Base-by-base conservation (phyloP, 1,140 invertebrate species). In the Trypoxylus dichotomus region DNA sequence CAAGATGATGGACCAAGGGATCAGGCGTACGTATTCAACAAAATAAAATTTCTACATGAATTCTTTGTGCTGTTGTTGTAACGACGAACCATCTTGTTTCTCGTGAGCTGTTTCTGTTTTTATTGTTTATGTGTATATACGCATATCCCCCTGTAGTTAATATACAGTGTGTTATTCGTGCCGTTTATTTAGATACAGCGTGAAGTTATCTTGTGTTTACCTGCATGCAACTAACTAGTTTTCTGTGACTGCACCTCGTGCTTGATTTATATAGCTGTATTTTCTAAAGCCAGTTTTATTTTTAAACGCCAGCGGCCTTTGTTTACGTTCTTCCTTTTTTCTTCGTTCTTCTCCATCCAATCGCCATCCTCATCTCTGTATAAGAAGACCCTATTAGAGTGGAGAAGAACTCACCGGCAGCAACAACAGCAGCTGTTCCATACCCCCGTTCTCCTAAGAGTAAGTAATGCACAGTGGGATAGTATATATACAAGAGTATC, bases 201-300 rank as follows among this genome's bases (percentile, higher is more conserved):
- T 54, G 19, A 68, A 24, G 60, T 27, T 68, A 29, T 24, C 60
- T 68, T 68, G 60, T 68, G 60, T 68, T 68, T 68, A 68, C 60
- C 60, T 68, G 60, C 60, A 68, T 68, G 60, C 24, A 68, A 24
- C 60, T 68, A 68, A 29, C 27, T 68, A 27, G 21, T 68, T 68
- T 68, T 68, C 27, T 68, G 60, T 68, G 60, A 68, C 60, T 24
- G 60, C 60, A 54, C 47, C 7, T n/a, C 19, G 47, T 24, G 60
- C 60, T 29, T 68, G 60, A 68, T 68, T 68, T 27, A 68, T 68
- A 15, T 68, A 68, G 60, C 60, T 68, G 24, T 68, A 68, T 68
- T 68, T 68, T 68, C 60, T 13, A 68, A 68, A 68, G 60, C 60
- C 60, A 68, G 60, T 68, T 68, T 68, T 68, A 68, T 68, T 68